These are phyloP conservation scores for Perithous albicinctus DNA, from an alignment of 2,888 invertebrate genomes.

Conservation along the genomic window DNA sequence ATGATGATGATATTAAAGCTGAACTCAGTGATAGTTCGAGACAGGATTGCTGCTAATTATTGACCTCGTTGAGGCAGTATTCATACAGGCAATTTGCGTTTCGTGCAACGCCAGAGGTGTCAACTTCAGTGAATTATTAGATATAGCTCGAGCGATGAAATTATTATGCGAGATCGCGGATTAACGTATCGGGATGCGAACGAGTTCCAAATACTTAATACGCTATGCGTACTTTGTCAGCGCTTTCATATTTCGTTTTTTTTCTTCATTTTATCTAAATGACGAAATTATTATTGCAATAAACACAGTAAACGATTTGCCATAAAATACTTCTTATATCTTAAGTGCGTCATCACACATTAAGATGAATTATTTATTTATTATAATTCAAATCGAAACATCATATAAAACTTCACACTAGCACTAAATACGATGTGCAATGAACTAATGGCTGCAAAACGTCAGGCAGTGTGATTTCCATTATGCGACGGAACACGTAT, in stretches of 20 bases:
- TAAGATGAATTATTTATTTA: no score
- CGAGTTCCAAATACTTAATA: constrained; percentile 9
- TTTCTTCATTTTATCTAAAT: neutral
- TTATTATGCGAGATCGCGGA: constrained; percentile 15
- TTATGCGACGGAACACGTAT: neutral
- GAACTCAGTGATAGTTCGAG: neutral
- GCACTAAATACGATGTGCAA: neutral
- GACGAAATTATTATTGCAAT: neutral
- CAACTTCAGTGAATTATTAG: constrained; percentile 26
- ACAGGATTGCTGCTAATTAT: constrained; percentile 20
- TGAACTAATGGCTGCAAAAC: neutral
- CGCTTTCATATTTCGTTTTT: neutral
- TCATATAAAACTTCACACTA: no score
- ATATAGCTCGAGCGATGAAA: constrained; percentile 34
- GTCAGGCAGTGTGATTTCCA: neutral
- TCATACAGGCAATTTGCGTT: constrained; percentile 33
- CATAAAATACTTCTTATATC: no score
- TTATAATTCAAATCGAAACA: no score
- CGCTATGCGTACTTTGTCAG: neutral
- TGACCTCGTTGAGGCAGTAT: constrained; percentile 13
- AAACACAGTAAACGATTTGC: neutral
- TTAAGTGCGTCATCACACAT: neutral
- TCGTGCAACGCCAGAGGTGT: constrained; percentile 2
- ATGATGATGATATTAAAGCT: constrained; percentile 9
- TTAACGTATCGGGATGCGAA: constrained; percentile 5